A percentile compares a stretch with the other conserved stretches of the same genome.
Conservation (phyloP, 2,888 invertebrate species). For the Dyspetes luteomarginatus region DNA sequence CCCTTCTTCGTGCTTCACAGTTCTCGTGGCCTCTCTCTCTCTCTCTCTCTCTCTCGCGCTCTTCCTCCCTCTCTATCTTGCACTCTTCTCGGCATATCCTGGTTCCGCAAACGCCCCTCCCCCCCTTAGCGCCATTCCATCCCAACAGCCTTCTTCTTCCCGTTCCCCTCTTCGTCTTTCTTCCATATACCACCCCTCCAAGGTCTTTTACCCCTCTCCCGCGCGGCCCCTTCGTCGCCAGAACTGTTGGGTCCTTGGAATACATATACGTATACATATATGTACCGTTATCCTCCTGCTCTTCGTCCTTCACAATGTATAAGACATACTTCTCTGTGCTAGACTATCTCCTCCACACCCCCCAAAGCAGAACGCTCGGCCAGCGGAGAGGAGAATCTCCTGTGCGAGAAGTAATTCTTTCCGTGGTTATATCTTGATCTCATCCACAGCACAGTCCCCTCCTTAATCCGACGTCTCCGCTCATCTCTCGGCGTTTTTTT, state of each 20-base stretch:
- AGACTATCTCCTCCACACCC: slow-evolving; percentile 65
- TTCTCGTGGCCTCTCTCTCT: slow-evolving; percentile 11
- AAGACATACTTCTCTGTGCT: slow-evolving; percentile 20
- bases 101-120: slow-evolving; percentile 20
- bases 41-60: slow-evolving; percentile 25
- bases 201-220: slow-evolving; percentile 49
- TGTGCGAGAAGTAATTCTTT: slow-evolving; percentile 78
- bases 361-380: slow-evolving; percentile 67
- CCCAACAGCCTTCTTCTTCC: slow-evolving; percentile 27
- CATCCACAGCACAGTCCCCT: slow-evolving; percentile 61
- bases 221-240: slow-evolving; percentile 30
- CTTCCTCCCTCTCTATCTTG: slow-evolving; percentile 39
- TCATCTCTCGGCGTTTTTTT: slow-evolving; percentile 39
- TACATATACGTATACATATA: slow-evolving; percentile 23
- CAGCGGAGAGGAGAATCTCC: slow-evolving; percentile 24
- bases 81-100: slow-evolving; percentile 39
- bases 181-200: slow-evolving; percentile 69
- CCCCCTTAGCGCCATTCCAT: slow-evolving; percentile 17
- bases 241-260: slow-evolving; percentile 31
- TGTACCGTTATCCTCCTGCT: slow-evolving; percentile 56
- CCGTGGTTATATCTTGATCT: slow-evolving; percentile 81
- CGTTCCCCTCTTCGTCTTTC: slow-evolving; percentile 34
- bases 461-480: slow-evolving; percentile 2
- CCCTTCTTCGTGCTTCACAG: slow-evolving; percentile 21
- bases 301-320: slow-evolving; percentile 61